These are phyloP conservation scores for Oligia latruncula DNA, from an alignment of 2,888 invertebrate genomes.

Conservation along the genomic window DNA sequence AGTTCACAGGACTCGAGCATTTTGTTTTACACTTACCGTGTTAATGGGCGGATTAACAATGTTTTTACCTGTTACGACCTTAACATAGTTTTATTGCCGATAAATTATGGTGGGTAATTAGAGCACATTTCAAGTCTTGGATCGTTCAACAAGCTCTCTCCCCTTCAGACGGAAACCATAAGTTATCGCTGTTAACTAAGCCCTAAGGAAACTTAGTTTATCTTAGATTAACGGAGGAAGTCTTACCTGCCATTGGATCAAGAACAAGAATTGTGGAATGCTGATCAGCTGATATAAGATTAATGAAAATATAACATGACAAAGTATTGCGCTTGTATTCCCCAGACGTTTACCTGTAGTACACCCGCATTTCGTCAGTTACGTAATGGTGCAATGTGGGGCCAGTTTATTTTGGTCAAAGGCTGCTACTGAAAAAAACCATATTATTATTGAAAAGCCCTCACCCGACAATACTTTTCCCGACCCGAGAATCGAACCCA, in stretches of 20 bases:
- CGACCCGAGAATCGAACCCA: neutral
- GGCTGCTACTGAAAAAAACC: neutral
- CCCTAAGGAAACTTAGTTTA: conserved; percentile 31
- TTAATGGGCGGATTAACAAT: conserved; percentile 60
- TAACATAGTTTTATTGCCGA: conserved; percentile 64
- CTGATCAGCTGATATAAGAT: neutral
- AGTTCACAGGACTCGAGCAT: conserved; percentile 81
- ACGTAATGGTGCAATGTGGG: neutral
- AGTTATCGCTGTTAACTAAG: conserved; percentile 46
- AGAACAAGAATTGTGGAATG: conserved; percentile 18
- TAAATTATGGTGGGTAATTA: conserved; percentile 56
- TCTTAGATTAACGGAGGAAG: conserved; percentile 27
- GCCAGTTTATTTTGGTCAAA: neutral
- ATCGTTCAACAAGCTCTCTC: conserved; percentile 44
- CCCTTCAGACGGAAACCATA: conserved; percentile 48
- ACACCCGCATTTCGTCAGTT: neutral
- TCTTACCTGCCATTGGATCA: conserved; percentile 13
- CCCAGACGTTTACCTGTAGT: neutral
- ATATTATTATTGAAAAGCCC: no score
- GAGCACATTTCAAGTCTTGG: conserved; percentile 39
- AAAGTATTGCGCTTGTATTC: no score
- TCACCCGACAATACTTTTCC: neutral
- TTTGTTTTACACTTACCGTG: conserved; percentile 77
- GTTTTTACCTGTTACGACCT: conserved; percentile 57
- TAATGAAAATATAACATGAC: neutral